phyloP scores from a whole-genome alignment of 2,113 vertebrate species.

The Dromaius novaehollandiae region DNA sequence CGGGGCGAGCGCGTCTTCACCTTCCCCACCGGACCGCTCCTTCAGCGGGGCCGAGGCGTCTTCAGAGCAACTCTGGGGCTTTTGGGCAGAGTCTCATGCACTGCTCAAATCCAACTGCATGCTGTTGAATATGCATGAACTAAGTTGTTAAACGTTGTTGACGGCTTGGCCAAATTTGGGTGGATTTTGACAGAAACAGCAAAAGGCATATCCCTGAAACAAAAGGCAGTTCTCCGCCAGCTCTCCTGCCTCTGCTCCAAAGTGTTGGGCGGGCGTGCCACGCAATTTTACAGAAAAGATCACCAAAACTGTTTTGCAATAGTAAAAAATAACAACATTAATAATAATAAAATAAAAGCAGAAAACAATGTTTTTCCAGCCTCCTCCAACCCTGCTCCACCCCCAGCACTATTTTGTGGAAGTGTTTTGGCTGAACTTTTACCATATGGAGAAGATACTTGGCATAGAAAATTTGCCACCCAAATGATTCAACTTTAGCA shows the following conservation, averaged over 20 bases:
- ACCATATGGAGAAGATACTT: background rate
- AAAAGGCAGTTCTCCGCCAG: slow-evolving; percentile 1
- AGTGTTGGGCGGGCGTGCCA: background rate
- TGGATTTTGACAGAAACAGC: slow-evolving; percentile 5
- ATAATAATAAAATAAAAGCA: no score
- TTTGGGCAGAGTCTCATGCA: rapidly evolving
- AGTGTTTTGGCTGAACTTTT: background rate
- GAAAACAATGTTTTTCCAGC: background rate
- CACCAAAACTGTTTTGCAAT: background rate
- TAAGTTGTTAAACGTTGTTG: background rate
- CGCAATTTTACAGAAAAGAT: background rate
- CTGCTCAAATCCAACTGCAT: background rate
- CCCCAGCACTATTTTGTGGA: background rate
- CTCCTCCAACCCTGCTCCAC: background rate
- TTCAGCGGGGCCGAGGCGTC: rapidly evolving
- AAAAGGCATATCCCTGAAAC: slow-evolving; percentile 25
- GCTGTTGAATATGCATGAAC: background rate
- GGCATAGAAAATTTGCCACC: background rate
- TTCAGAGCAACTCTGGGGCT: background rate
- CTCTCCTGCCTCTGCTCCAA: background rate
- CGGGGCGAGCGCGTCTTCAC: background rate
- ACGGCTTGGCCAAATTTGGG: background rate
- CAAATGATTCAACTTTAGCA: background rate
- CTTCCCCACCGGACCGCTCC: background rate
- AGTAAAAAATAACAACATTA: no score